Percentiles rank a stretch among this genome's conserved stretches.
Evolutionary conservation across 2,888 invertebrate genomes (phyloP).

Genomic region (Meliscaeva auricollis): DNA sequence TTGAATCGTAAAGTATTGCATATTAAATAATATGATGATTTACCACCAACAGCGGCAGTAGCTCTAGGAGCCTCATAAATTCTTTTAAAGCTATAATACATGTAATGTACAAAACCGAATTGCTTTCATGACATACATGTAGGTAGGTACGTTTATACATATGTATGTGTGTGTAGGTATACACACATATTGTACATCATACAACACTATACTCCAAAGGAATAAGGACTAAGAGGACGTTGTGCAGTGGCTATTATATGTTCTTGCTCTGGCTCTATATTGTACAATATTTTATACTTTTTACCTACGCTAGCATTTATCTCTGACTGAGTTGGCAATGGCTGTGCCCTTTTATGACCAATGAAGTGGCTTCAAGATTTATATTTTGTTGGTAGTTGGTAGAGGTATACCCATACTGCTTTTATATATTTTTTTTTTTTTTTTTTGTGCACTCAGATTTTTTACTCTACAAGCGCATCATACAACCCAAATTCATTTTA

Average conservation of each 20-base stretch:
- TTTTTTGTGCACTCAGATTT: too few species aligned
- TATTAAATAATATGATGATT: conserved; percentile 71
- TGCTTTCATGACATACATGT: conserved; percentile 24
- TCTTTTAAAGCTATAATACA: conserved; percentile 56
- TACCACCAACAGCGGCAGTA: conserved; percentile 58
- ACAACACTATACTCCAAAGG: conserved; percentile 19
- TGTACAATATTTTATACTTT: background rate
- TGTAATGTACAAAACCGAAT: conserved; percentile 42
- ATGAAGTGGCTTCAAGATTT: conserved; percentile 61
- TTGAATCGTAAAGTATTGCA: conserved; percentile 43
- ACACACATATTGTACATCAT: background rate
- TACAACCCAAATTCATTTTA: too few species aligned
- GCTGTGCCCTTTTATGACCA: conserved; percentile 42
- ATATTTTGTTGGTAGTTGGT: conserved; percentile 35
- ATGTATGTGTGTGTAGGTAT: background rate
- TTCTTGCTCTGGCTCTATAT: conserved; percentile 6
- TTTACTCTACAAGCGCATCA: too few species aligned
- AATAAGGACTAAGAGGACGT: conserved; percentile 24
- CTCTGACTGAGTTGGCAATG: background rate
- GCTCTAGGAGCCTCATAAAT: conserved; percentile 65
- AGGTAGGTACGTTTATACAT: background rate
- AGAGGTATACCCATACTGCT: too few species aligned
- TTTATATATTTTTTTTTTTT: too few species aligned
- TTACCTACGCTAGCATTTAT: conserved; percentile 37
- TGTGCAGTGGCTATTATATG: conserved; percentile 24